These are phyloP conservation scores for Pteropus rufus DNA, from an alignment of 2,797 vertebrate genomes.

Conservation along the genomic window DNA sequence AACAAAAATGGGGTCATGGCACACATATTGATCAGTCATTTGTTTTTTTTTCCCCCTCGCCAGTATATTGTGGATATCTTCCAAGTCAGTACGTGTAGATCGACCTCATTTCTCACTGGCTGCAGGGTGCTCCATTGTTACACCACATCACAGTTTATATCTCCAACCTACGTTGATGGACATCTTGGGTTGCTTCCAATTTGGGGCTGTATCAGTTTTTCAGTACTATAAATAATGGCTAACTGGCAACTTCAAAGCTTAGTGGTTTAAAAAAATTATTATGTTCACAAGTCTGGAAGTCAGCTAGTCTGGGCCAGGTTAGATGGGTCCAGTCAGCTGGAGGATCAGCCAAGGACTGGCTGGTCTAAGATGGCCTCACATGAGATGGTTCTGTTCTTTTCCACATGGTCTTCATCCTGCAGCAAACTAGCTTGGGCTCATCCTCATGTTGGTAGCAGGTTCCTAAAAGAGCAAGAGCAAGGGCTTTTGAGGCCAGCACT, in stretches of 20 bases:
- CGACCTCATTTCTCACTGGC: not conserved
- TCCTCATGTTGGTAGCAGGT: not conserved
- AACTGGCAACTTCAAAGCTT: not conserved
- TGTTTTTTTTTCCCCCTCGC: not conserved
- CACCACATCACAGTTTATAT: not conserved
- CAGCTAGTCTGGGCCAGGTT: not conserved
- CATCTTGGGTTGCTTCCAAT: not conserved
- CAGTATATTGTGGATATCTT: not conserved
- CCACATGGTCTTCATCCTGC: not conserved
- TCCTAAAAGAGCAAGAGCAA: not conserved
- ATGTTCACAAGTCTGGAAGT: not conserved
- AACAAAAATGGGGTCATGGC: constrained; percentile 5
- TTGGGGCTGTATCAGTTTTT: not conserved
- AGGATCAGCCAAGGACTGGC: not conserved
- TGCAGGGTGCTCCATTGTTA: not conserved
- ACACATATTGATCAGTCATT: not conserved
- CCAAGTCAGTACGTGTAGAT: not conserved
- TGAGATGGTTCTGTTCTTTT: not conserved
- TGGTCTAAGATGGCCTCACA: not conserved
- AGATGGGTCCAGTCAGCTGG: not conserved
- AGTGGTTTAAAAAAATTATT: not conserved
- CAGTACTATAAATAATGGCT: not conserved
- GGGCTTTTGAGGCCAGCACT: not conserved
- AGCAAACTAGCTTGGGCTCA: not conserved
- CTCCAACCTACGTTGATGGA: not conserved